phyloP scores from a whole-genome alignment of 2,888 invertebrate species.

The Lochmaea capreae region DNA sequence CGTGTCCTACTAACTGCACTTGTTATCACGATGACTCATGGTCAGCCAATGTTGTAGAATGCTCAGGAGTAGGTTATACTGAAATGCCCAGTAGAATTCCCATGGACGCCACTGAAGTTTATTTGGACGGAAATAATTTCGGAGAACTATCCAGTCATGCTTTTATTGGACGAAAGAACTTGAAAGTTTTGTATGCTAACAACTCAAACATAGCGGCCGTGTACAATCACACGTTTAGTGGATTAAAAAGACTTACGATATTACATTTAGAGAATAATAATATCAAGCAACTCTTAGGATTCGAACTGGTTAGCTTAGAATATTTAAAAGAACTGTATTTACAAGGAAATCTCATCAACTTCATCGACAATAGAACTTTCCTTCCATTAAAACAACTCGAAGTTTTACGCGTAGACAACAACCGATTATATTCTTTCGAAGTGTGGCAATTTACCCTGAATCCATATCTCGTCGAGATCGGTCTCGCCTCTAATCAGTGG shows the following conservation, averaged over 20 bases:
- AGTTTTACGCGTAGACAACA: constrained; percentile 86
- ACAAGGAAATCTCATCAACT: constrained; percentile 85
- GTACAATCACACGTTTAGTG: constrained; percentile 92
- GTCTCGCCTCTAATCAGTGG: constrained; percentile 88
- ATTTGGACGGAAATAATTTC: constrained; percentile 92
- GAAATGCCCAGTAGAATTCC: constrained; percentile 89
- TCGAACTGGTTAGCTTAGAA: constrained; percentile 85
- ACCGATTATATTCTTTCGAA: constrained; percentile 83
- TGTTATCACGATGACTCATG: constrained; percentile 96
- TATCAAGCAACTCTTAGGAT: constrained; percentile 82
- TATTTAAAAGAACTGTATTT: constrained; percentile 87
- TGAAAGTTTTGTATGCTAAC: constrained; percentile 88
- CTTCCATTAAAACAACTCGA: constrained; percentile 83
- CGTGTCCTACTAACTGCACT: constrained; percentile 92
- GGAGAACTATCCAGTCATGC: constrained; percentile 88
- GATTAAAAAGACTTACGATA: constrained; percentile 80
- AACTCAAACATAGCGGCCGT: constrained; percentile 87
- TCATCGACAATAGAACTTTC: constrained; percentile 89
- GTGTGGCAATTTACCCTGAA: constrained; percentile 88
- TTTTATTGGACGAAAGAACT: constrained; percentile 91
- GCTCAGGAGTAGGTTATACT: constrained; percentile 83
- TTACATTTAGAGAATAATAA: constrained; percentile 91
- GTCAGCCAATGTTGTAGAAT: constrained; percentile 93
- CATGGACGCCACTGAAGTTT: constrained; percentile 96
- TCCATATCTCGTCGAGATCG: constrained; percentile 88